Evolutionary conservation across 2,797 vertebrate species (phyloP).

Genomic region (Mionectes olivaceus): DNA sequence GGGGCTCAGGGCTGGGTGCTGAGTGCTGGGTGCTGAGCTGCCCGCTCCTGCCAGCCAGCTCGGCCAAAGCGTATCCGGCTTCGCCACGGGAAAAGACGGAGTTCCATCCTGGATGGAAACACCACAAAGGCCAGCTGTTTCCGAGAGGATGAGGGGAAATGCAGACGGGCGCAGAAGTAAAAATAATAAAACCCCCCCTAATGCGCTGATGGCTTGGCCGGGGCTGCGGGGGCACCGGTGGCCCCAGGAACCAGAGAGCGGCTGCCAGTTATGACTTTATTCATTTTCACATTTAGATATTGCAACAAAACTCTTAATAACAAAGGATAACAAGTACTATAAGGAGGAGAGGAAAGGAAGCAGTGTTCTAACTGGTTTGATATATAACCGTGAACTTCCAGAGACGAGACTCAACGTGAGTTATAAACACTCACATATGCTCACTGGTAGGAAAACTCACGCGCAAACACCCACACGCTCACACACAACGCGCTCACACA

Average conservation of each 20-base stretch:
- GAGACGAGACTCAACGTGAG: slow-evolving; percentile 46
- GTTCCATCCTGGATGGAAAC: slow-evolving; percentile 2
- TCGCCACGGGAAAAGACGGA: neutral
- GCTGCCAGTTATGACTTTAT: slow-evolving; percentile 57
- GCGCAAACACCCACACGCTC: slow-evolving; percentile 26
- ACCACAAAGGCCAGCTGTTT: neutral
- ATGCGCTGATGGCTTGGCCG: neutral
- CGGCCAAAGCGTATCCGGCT: neutral
- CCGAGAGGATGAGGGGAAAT: neutral
- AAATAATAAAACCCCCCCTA: neutral
- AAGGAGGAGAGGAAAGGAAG: slow-evolving; percentile 63
- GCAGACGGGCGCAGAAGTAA: neutral
- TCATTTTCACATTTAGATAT: slow-evolving; percentile 71
- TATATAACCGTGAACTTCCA: slow-evolving; percentile 63
- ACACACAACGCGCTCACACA: neutral
- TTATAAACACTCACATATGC: slow-evolving; percentile 20
- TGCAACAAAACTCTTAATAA: slow-evolving; percentile 70
- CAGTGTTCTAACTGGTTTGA: slow-evolving; percentile 63
- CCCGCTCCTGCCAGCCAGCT: neutral
- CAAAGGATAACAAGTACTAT: slow-evolving; percentile 63
- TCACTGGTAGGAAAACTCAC: neutral
- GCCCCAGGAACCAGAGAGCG: slow-evolving; percentile 32
- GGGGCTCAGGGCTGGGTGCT: neutral
- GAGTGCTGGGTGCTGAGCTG: neutral
- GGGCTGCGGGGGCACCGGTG: neutral